Evolutionary conservation across 2,113 vertebrate genomes (phyloP).

Genomic region (Zosterops japonicus): DNA sequence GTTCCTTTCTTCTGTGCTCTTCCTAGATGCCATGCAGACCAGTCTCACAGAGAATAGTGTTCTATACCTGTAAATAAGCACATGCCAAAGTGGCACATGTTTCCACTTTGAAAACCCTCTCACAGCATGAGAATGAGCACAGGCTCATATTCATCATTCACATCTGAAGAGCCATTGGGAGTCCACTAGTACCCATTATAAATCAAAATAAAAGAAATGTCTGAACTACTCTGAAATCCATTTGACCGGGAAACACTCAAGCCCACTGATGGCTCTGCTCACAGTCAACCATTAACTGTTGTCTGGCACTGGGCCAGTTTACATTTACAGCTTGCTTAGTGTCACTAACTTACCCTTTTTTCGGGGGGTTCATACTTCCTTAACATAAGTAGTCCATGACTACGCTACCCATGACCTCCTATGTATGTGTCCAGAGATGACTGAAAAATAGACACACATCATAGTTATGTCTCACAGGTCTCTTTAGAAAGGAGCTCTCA

Average conservation of each 20-base stretch:
- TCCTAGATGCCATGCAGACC: background rate
- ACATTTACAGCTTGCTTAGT: background rate
- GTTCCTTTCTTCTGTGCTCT: background rate
- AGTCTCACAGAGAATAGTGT: background rate
- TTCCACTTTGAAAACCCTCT: background rate
- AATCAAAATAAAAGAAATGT: background rate
- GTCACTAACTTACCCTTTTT: background rate
- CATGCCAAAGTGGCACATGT: background rate
- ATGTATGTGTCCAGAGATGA: background rate
- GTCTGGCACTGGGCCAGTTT: background rate
- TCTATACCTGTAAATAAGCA: background rate
- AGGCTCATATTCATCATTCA: background rate
- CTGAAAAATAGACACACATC: background rate
- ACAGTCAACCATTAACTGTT: fast-evolving
- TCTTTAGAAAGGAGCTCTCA: background rate
- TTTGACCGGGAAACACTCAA: background rate
- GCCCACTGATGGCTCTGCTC: background rate
- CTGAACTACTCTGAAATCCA: background rate
- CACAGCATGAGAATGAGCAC: background rate
- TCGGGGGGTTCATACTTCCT: background rate
- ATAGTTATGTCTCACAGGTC: background rate
- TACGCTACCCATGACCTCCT: fast-evolving
- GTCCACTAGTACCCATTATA: background rate
- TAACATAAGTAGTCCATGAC: background rate
- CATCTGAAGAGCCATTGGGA: background rate